phyloP scores from a whole-genome alignment of 2,797 vertebrate species.

The Mycteria americana region DNA sequence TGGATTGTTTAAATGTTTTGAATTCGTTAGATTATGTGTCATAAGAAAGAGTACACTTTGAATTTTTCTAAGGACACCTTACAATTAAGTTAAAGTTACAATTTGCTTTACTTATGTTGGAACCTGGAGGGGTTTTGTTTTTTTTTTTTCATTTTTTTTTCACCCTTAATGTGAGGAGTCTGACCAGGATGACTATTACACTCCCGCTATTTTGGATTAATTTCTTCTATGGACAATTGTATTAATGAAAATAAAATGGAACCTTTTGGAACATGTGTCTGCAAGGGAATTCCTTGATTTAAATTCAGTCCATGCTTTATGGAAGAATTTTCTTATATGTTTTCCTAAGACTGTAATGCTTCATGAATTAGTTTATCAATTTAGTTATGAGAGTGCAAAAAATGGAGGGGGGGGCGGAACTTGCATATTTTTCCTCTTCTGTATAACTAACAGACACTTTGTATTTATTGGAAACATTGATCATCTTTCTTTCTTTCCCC shows the following conservation, averaged over 20 bases:
- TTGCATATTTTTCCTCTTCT: neutral
- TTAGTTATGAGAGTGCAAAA: neutral
- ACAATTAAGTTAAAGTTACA: neutral
- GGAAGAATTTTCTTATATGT: neutral
- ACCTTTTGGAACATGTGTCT: neutral
- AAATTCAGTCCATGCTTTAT: neutral
- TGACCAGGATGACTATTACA: neutral
- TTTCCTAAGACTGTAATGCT: neutral
- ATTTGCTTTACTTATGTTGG: neutral
- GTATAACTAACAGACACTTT: neutral
- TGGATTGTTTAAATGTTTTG: neutral
- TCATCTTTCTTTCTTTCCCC: neutral
- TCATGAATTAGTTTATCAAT: neutral
- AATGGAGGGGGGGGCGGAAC: accelerated
- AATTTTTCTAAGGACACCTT: neutral
- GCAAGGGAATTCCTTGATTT: neutral
- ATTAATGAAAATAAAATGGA: neutral
- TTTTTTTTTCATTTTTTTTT: neutral
- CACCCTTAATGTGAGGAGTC: neutral
- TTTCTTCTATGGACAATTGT: neutral
- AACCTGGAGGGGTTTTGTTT: neutral
- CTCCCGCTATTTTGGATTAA: neutral
- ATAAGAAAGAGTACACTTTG: neutral
- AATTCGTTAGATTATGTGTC: neutral
- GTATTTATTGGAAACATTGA: neutral